Evolutionary conservation across 92 coral and sea anemone genomes (phyloP).

Genomic region (Porites divaricata): DNA sequence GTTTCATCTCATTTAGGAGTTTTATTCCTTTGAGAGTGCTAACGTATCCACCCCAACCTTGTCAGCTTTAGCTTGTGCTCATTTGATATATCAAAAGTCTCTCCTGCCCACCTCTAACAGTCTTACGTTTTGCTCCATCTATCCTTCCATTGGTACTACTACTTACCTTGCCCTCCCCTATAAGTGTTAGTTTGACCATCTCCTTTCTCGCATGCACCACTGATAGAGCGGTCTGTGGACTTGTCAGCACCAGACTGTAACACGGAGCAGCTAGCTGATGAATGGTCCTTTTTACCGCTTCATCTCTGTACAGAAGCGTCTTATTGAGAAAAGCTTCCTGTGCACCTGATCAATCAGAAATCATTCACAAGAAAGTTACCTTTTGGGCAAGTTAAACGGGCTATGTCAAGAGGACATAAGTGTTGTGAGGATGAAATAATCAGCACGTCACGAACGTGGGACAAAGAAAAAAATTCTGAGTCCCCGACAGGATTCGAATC

Average conservation of each 20-base stretch:
- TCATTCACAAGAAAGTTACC: background rate
- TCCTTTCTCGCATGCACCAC: slow-evolving; percentile 87
- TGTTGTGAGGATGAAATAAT: too few relatives aligned
- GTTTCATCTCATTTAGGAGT: too few relatives aligned
- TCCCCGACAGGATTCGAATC: too few relatives aligned
- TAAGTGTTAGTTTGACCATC: slow-evolving; percentile 69
- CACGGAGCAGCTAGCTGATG: slow-evolving; percentile 77
- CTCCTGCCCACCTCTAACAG: background rate
- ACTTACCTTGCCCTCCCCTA: slow-evolving; percentile 76
- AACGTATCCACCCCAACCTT: too few relatives aligned
- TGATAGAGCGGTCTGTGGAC: slow-evolving; percentile 77
- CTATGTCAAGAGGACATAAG: too few relatives aligned
- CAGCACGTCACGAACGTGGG: too few relatives aligned
- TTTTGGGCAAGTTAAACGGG: too few relatives aligned
- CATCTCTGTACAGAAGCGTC: slow-evolving; percentile 90
- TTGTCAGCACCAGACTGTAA: slow-evolving; percentile 75
- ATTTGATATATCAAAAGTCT: too few relatives aligned
- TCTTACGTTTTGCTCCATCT: background rate
- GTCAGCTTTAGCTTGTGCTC: too few relatives aligned
- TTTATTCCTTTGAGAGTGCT: too few relatives aligned
- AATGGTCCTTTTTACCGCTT: slow-evolving; percentile 76
- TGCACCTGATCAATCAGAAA: slow-evolving; percentile 34
- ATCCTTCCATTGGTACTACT: background rate
- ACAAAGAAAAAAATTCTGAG: too few relatives aligned
- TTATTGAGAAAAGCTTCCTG: slow-evolving; percentile 75